phyloP scores from a whole-genome alignment of 2,797 vertebrate species.

The Spinus pinus region DNA sequence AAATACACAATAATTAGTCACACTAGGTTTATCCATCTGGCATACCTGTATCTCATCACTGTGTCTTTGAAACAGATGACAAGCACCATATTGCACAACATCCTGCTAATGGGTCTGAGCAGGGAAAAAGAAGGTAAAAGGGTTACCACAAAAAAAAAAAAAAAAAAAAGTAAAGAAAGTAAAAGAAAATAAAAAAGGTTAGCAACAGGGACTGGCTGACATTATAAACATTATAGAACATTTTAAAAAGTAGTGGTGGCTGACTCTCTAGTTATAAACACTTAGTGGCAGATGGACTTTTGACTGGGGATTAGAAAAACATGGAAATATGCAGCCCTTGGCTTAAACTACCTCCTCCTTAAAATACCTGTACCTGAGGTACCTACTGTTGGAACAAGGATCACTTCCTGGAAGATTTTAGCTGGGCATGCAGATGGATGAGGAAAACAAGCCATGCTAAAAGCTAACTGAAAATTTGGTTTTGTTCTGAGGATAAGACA shows the following conservation, averaged over 20 bases:
- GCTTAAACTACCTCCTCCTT: neutral
- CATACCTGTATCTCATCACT: slow-evolving; percentile 82
- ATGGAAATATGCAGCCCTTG: neutral
- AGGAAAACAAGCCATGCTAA: neutral
- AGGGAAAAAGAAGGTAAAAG: slow-evolving; percentile 66
- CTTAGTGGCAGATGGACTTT: slow-evolving; percentile 30
- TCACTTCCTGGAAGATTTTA: neutral
- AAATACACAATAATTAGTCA: slow-evolving; percentile 93
- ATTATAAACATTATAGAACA: neutral
- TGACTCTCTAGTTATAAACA: slow-evolving; percentile 19
- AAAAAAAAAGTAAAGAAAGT: neutral
- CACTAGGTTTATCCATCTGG: slow-evolving; percentile 91
- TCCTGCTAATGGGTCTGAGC: slow-evolving; percentile 76
- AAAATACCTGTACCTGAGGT: neutral
- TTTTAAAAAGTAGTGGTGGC: neutral
- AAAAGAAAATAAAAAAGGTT: neutral
- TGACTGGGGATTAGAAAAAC: neutral
- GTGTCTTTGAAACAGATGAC: slow-evolving; percentile 83
- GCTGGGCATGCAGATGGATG: neutral
- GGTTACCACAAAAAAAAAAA: slow-evolving; percentile 35
- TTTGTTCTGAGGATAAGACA: neutral
- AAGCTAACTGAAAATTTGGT: neutral
- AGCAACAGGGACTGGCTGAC: neutral
- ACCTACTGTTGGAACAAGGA: neutral
- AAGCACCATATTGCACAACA: slow-evolving; percentile 80